Evolutionary conservation across 2,888 invertebrate genomes (phyloP).

Genomic region (Drosophila mimetica): DNA sequence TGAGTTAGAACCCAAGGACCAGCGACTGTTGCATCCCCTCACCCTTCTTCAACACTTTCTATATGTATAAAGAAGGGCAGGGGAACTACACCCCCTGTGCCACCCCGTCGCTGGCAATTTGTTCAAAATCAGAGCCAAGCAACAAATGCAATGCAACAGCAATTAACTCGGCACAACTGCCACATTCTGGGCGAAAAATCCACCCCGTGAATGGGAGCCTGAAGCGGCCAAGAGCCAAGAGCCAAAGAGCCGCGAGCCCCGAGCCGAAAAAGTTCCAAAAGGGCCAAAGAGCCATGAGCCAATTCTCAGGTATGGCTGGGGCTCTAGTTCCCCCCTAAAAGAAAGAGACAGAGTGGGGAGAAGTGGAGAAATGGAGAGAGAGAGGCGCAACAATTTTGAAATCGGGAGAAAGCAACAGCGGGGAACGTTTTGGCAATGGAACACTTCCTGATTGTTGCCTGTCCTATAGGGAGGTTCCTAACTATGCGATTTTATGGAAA

Average conservation of each 20-base stretch:
- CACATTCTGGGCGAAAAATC: slow-evolving; percentile 69
- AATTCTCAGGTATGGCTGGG: slow-evolving; percentile 62
- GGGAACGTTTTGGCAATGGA: slow-evolving; percentile 55
- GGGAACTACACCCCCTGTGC: not conserved
- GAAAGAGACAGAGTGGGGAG: slow-evolving; percentile 16
- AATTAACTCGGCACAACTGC: slow-evolving; percentile 77
- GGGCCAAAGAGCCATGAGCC: slow-evolving; percentile 67
- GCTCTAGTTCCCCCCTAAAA: not conserved
- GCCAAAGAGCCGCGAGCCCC: slow-evolving; percentile 39
- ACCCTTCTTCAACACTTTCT: not conserved
- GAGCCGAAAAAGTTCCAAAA: slow-evolving; percentile 32
- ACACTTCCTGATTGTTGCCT: slow-evolving; percentile 78
- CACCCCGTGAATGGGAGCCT: slow-evolving; percentile 62
- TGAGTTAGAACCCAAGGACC: slow-evolving; percentile 38
- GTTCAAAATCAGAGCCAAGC: slow-evolving; percentile 76
- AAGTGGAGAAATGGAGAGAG: slow-evolving; percentile 51
- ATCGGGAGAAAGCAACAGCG: slow-evolving; percentile 35
- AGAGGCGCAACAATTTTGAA: slow-evolving; percentile 72
- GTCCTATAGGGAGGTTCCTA: slow-evolving; percentile 29
- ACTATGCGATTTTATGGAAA: slow-evolving; percentile 28
- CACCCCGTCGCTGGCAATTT: slow-evolving; percentile 60
- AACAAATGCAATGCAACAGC: slow-evolving; percentile 78
- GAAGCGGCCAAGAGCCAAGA: slow-evolving; percentile 33
- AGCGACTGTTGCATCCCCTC: slow-evolving; percentile 61
- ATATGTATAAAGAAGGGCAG: not conserved